These are phyloP conservation scores for Climacteris rufus DNA, from an alignment of 2,113 vertebrate genomes.

Conservation along the genomic window DNA sequence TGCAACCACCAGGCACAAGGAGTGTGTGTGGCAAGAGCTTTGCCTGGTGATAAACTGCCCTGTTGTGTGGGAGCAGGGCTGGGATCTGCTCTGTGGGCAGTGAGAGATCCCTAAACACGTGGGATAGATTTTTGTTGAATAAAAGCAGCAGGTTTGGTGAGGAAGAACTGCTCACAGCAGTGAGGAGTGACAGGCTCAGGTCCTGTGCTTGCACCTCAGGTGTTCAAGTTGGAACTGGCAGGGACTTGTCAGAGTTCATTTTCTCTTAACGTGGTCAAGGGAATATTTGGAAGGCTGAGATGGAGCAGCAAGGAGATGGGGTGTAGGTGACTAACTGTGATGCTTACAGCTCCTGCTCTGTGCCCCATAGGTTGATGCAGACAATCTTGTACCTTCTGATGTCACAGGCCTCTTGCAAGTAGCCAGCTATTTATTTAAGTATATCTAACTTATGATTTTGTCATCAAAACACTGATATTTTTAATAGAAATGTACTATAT, in stretches of 20 bases:
- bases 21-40: neutral
- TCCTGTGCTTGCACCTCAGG: neutral
- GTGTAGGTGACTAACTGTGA: neutral
- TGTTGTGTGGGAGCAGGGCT: neutral
- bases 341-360: neutral
- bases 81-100: neutral
- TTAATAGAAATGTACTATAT: neutral
- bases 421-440: slow-evolving; percentile 31
- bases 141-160: neutral
- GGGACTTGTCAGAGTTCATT: neutral
- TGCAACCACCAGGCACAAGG: neutral
- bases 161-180: neutral
- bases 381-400: slow-evolving; percentile 4
- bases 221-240: neutral
- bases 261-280: neutral
- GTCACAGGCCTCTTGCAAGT: neutral
- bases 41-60: neutral
- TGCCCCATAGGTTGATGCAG: neutral
- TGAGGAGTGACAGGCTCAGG: neutral
- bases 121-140: neutral
- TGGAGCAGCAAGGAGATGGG: neutral
- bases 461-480: slow-evolving; percentile 36
- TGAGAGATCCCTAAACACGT: rapidly evolving
- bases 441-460: neutral
- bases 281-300: neutral